These are phyloP conservation scores for Gobius niger DNA, from an alignment of 2,113 vertebrate species.

Conservation along the genomic window DNA sequence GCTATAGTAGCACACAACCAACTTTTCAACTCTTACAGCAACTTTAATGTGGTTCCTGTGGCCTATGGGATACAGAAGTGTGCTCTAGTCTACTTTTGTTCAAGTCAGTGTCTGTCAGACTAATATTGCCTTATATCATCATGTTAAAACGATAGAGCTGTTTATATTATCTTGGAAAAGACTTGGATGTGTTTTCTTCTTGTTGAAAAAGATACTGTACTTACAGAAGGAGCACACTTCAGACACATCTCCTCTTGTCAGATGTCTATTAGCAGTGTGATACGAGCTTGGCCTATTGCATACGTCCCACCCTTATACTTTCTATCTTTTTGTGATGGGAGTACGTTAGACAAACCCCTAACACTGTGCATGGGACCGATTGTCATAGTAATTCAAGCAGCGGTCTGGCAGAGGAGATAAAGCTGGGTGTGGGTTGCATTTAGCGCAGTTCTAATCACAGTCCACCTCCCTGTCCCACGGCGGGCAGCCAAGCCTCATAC, in stretches of 20 bases:
- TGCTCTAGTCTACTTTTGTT: background rate
- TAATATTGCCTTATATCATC: no score
- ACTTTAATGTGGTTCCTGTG: constrained; percentile 2
- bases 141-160: no score
- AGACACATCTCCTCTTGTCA: background rate
- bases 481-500: constrained; percentile 62
- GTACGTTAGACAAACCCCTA: background rate
- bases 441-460: constrained; percentile 49
- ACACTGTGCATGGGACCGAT: background rate
- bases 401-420: constrained; percentile 68
- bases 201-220: background rate
- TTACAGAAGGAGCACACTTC: constrained; percentile 6
- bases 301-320: background rate
- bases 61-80: background rate
- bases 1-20: constrained; percentile 18
- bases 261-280: background rate
- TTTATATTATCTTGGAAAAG: background rate
- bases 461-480: constrained; percentile 63
- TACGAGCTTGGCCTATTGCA: background rate
- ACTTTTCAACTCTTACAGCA: background rate
- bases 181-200: background rate
- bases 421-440: constrained; percentile 46
- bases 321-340: background rate
- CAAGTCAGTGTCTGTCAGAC: no score
- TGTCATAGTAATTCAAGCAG: constrained; percentile 26